Conservation (phyloP, 2,113 vertebrate species). For the Elephas maximus region DNA sequence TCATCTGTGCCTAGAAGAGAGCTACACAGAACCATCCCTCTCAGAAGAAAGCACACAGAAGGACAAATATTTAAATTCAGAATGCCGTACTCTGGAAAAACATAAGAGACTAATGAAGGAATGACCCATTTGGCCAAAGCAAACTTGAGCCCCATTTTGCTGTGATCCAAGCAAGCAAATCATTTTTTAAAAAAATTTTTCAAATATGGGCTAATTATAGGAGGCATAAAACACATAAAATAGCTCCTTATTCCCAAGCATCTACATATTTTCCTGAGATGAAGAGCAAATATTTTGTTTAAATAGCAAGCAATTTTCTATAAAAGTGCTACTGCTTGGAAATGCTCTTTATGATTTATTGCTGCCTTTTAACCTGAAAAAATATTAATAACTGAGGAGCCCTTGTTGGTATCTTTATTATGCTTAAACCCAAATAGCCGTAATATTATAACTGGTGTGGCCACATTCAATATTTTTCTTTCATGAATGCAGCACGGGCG, state of each 20-base stretch:
- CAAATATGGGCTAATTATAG: conserved; percentile 77
- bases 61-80: conserved; percentile 48
- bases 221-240: conserved; percentile 75
- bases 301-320: conserved; percentile 86
- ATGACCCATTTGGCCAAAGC: conserved; percentile 52
- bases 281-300: conserved; percentile 86
- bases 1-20: not conserved
- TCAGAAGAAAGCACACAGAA: conserved; percentile 44
- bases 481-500: conserved; percentile 74
- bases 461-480: conserved; percentile 81
- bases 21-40: not conserved
- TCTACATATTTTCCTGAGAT: conserved; percentile 81
- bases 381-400: conserved; percentile 85
- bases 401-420: conserved; percentile 84
- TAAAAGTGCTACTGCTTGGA: conserved; percentile 83
- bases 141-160: conserved; percentile 68
- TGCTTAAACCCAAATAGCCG: conserved; percentile 80
- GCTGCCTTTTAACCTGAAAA: conserved; percentile 85
- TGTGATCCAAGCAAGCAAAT: conserved; percentile 57
- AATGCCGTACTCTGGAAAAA: conserved; percentile 12
- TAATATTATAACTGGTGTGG: conserved; percentile 79
- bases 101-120: conserved; percentile 25
- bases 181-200: not conserved
- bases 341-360: conserved; percentile 82
- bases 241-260: conserved; percentile 78